Conservation (phyloP, 2,797 vertebrate species). For the Melanotaenia trifasciata region DNA sequence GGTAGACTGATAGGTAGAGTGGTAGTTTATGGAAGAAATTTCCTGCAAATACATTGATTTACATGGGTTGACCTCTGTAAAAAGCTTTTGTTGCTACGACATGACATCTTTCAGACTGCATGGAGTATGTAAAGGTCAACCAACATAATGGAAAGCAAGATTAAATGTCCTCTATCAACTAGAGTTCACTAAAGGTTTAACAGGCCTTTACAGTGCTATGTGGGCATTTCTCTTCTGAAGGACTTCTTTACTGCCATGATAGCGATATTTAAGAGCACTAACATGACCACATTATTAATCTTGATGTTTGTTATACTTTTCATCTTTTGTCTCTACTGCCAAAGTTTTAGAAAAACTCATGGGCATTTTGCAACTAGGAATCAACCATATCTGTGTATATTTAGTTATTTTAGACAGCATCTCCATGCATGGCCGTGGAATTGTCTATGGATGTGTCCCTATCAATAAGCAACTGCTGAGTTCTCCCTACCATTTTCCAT, state of each 20-base stretch:
- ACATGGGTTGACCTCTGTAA: background rate
- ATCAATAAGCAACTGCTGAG: too few relatives aligned
- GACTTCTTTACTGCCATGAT: background rate
- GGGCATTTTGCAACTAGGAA: too few relatives aligned
- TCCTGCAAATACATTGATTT: conserved; percentile 12
- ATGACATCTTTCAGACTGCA: background rate
- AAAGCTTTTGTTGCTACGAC: background rate
- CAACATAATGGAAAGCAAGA: background rate
- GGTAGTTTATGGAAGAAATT: conserved; percentile 18
- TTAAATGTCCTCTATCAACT: conserved; percentile 5
- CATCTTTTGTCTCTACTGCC: background rate
- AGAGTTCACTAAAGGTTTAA: conserved; percentile 4
- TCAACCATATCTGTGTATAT: too few relatives aligned
- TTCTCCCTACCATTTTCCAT: too few relatives aligned
- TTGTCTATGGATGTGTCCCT: too few relatives aligned
- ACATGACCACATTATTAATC: conserved; percentile 28
- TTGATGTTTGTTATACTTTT: background rate
- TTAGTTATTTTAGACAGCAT: too few relatives aligned
- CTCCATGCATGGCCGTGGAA: too few relatives aligned
- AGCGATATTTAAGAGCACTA: background rate
- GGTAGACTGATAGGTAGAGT: conserved; percentile 14
- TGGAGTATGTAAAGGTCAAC: background rate
- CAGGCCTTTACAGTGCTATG: background rate
- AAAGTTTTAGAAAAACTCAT: conserved; percentile 9
- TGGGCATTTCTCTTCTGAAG: background rate